Percentiles rank a stretch among this genome's conserved stretches.
Conservation (phyloP, 2,113 vertebrate species). For the Puntigrus tetrazona region DNA sequence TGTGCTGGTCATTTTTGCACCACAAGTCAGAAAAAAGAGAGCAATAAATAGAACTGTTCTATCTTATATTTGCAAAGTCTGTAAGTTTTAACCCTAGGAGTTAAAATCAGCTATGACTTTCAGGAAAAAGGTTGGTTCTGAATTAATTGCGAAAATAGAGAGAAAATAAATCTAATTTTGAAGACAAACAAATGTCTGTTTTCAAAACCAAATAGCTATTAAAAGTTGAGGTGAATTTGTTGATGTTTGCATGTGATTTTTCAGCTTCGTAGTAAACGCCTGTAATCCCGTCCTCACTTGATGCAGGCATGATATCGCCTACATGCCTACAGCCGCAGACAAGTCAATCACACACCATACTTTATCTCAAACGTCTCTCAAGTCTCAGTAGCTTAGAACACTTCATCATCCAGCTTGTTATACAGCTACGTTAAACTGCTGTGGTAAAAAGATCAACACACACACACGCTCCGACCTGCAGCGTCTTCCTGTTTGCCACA, state of each 20-base stretch:
- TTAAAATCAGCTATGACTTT: no score
- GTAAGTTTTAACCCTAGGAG: no score
- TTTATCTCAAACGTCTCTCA: constrained; percentile 29
- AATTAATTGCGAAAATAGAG: not conserved
- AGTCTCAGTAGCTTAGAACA: not conserved
- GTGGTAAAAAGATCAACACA: not conserved
- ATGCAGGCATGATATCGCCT: not conserved
- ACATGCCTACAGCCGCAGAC: constrained; percentile 25
- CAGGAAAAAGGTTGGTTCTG: no score
- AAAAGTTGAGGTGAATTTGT: not conserved
- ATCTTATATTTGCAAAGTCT: no score
- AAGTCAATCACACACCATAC: constrained; percentile 46
- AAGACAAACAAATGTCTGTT: not conserved
- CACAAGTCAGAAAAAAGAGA: no score
- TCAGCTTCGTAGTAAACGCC: constrained; percentile 3
- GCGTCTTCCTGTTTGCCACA: not conserved
- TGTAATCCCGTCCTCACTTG: not conserved
- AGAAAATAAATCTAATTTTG: not conserved
- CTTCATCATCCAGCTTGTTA: not conserved
- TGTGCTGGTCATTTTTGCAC: not conserved
- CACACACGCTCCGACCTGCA: constrained; percentile 18
- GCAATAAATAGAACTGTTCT: no score
- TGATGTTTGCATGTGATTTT: not conserved
- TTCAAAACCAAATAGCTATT: not conserved
- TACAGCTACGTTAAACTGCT: not conserved